A percentile compares a stretch with the other conserved stretches of the same genome.
phyloP scores from a whole-genome alignment of 2,888 invertebrate genomes.

The Philopedon plagiatum region DNA sequence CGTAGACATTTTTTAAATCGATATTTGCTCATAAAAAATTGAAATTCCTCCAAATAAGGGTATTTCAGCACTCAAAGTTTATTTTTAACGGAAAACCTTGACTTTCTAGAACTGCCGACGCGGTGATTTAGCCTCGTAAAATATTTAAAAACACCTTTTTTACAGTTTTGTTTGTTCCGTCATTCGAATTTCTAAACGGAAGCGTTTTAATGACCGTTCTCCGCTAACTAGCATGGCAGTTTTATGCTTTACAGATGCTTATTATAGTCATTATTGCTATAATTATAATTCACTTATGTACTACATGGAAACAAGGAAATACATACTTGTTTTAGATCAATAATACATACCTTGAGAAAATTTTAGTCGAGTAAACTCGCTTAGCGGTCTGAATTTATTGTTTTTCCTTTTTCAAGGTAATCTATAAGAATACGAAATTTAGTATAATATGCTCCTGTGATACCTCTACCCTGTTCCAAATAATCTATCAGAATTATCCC shows the following conservation, averaged over 20 bases:
- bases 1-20: too few relatives aligned
- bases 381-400: too few relatives aligned
- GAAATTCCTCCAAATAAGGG: neutral
- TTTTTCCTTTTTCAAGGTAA: too few relatives aligned
- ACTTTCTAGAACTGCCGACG: neutral
- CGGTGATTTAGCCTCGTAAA: neutral
- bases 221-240: slow-evolving; percentile 8
- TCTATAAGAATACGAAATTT: too few relatives aligned
- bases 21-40: neutral
- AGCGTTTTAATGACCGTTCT: slow-evolving; percentile 16
- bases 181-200: slow-evolving; percentile 21
- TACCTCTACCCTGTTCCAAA: too few relatives aligned
- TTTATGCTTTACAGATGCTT: slow-evolving; percentile 12
- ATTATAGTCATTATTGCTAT: neutral
- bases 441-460: too few relatives aligned
- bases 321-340: too few relatives aligned
- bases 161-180: slow-evolving; percentile 11
- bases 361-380: too few relatives aligned
- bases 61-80: neutral
- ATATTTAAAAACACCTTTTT: neutral
- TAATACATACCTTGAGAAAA: too few relatives aligned
- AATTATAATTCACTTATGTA: neutral
- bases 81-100: neutral
- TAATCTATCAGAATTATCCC: too few relatives aligned
- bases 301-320: too few relatives aligned